Conservation (phyloP, 1,140 invertebrate species). For the Tenebrio molitor region DNA sequence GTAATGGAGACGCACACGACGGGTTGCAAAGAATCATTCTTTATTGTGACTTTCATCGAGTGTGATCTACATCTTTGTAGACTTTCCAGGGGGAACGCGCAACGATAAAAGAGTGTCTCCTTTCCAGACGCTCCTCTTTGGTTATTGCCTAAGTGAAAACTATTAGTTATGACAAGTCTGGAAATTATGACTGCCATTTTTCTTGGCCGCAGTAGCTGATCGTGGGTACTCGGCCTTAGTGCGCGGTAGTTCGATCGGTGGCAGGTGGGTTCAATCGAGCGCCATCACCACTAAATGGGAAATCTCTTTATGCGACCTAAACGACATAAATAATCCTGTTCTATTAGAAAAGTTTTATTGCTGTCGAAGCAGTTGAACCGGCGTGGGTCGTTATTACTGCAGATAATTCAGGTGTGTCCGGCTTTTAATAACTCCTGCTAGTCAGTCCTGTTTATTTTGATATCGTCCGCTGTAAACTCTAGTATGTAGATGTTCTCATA, state of each 20-base stretch:
- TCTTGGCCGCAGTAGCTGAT: no score
- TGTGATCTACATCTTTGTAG: no score
- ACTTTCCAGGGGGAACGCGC: no score
- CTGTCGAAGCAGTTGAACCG: not conserved
- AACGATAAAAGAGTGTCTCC: no score
- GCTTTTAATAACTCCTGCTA: no score
- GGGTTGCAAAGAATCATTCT: not conserved
- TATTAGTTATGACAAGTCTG: no score
- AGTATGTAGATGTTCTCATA: not conserved
- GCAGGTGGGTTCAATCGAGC: not conserved
- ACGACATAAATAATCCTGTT: not conserved
- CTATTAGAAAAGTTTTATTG: conserved; percentile 2
- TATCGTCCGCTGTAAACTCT: not conserved
- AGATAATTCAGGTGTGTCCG: not conserved
- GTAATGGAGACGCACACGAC: not conserved
- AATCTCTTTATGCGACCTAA: not conserved
- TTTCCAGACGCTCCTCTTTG: no score
- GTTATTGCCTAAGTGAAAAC: no score
- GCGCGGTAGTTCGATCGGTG: no score
- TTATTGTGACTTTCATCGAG: not conserved
- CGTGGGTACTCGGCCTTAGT: not conserved
- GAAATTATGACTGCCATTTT: no score
- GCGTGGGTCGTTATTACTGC: not conserved
- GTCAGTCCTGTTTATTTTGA: not conserved
- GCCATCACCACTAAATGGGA: not conserved